Percentiles rank a stretch among this genome's conserved stretches.
These are phyloP conservation scores for Dicyrtoma fusca DNA, from an alignment of 2,888 invertebrate species.

Conservation along the genomic window DNA sequence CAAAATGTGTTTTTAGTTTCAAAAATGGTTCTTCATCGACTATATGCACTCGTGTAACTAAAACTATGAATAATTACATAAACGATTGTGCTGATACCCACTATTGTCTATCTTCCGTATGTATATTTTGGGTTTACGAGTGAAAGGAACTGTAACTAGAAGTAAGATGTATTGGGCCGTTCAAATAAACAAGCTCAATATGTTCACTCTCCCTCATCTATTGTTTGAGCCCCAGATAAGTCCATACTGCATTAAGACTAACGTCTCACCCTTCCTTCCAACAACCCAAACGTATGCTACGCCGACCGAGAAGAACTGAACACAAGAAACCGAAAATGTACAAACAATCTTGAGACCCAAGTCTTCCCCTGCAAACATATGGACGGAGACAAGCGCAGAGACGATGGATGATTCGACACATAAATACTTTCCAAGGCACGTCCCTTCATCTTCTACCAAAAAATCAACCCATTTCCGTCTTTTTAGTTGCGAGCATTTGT, in stretches of 20 bases:
- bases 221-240: conserved; percentile 25
- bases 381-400: neutral
- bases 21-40: too few relatives aligned
- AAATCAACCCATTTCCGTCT: too few relatives aligned
- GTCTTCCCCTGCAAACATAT: neutral
- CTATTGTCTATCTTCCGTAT: too few relatives aligned
- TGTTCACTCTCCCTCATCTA: conserved; percentile 16
- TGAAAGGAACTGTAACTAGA: neutral
- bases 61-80: too few relatives aligned
- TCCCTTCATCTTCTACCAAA: too few relatives aligned
- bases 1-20: too few relatives aligned
- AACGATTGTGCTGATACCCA: too few relatives aligned
- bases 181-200: conserved; percentile 13
- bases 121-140: conserved; percentile 1
- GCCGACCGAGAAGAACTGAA: neutral
- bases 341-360: conserved; percentile 18
- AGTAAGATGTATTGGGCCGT: conserved; percentile 14
- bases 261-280: neutral
- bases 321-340: conserved; percentile 26
- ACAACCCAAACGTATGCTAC: too few relatives aligned
- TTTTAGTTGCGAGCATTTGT: too few relatives aligned
- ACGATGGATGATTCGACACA: too few relatives aligned
- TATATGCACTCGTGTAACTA: too few relatives aligned
- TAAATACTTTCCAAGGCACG: too few relatives aligned
- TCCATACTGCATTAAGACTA: conserved; percentile 17